Conservation (phyloP, 2,113 vertebrate genomes). For the Megaleporinus macrocephalus region DNA sequence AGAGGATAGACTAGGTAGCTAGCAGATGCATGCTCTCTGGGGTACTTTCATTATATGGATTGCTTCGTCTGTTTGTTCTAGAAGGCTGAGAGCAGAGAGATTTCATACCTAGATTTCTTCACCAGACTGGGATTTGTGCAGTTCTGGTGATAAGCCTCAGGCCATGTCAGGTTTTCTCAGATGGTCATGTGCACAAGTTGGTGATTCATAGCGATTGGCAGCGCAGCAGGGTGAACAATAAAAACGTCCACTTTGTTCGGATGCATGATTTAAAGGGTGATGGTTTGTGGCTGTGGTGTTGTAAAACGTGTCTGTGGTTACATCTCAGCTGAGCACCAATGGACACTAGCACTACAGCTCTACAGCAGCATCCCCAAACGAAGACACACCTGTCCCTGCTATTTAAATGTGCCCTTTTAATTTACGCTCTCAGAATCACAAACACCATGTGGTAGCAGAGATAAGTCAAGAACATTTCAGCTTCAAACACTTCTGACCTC, state of each 20-base stretch:
- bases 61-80: conserved; percentile 9
- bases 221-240: conserved; percentile 1
- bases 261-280: conserved; percentile 34
- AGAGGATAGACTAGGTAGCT: conserved; percentile 1
- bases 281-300: conserved; percentile 32
- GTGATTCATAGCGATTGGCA: conserved; percentile 33
- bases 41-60: background rate
- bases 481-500: conserved; percentile 6
- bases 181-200: conserved; percentile 2
- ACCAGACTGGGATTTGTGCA: background rate
- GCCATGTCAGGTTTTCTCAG: background rate
- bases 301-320: conserved; percentile 33
- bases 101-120: conserved; percentile 22
- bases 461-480: conserved; percentile 1
- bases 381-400: background rate
- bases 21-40: conserved; percentile 12
- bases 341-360: background rate
- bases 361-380: background rate
- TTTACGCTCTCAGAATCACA: background rate
- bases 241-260: conserved; percentile 41
- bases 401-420: background rate
- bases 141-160: background rate
- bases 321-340: conserved; percentile 10
- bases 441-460: background rate
- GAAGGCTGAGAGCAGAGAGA: conserved; percentile 8